These are phyloP conservation scores for Parnassius smintheus DNA, from an alignment of 2,888 invertebrate genomes.

Conservation along the genomic window DNA sequence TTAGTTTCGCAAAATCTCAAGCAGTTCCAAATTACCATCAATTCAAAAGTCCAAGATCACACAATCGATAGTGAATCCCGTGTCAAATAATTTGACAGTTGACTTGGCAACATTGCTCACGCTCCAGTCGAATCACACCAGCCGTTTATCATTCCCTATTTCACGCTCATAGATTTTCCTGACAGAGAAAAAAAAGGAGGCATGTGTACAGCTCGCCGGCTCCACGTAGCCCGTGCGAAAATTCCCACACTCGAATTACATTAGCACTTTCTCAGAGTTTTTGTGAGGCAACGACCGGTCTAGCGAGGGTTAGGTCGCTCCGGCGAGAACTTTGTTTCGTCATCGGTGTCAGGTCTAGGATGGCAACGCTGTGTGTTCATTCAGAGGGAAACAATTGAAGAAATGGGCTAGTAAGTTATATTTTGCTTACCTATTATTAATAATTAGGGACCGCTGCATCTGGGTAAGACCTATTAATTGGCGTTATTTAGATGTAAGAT, in stretches of 20 bases:
- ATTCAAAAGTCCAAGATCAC: too few species aligned
- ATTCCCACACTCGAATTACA: constrained; percentile 54
- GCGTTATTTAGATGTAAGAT: too few species aligned
- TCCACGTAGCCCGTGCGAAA: constrained; percentile 51
- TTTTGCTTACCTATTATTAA: too few species aligned
- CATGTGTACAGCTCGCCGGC: constrained; percentile 16
- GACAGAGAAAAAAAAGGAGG: constrained; percentile 6
- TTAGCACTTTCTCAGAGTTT: constrained; percentile 47
- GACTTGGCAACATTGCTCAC: background rate
- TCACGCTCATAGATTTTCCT: constrained; percentile 10
- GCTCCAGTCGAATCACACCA: background rate
- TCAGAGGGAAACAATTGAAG: too few species aligned
- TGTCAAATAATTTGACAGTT: too few species aligned
- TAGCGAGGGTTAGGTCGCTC: constrained; percentile 19
- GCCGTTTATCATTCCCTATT: constrained; percentile 2
- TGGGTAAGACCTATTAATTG: too few species aligned
- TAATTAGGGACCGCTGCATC: too few species aligned
- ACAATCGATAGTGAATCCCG: too few species aligned
- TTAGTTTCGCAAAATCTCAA: too few species aligned
- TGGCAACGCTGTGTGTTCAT: background rate
- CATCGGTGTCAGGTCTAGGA: constrained; percentile 2
- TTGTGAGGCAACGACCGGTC: constrained; percentile 45
- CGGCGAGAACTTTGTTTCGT: constrained; percentile 15
- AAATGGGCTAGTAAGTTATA: too few species aligned
- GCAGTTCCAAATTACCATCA: too few species aligned